A percentile compares a stretch with the other conserved stretches of the same genome.
These are phyloP conservation scores for Hylaeus anthracinus DNA, from an alignment of 1,140 invertebrate genomes.

Conservation along the genomic window DNA sequence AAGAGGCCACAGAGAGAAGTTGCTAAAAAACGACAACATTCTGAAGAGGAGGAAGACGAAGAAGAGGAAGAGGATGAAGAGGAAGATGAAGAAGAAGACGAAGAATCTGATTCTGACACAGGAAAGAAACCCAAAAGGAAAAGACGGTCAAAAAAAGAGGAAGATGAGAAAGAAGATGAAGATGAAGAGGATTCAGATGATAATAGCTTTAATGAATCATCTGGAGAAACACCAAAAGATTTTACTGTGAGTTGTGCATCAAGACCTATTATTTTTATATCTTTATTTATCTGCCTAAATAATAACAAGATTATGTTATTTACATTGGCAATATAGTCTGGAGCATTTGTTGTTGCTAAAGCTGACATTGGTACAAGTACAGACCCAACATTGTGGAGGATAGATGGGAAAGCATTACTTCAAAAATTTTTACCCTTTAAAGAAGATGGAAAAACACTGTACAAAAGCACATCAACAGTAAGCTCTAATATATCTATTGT, in stretches of 20 bases:
- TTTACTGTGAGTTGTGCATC: slow-evolving; percentile 72
- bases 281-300: neutral
- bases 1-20: slow-evolving; percentile 74
- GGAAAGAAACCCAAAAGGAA: slow-evolving; percentile 77
- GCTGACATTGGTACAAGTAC: slow-evolving; percentile 83
- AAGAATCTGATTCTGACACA: slow-evolving; percentile 75
- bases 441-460: slow-evolving; percentile 85
- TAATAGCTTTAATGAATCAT: slow-evolving; percentile 75
- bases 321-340: slow-evolving; percentile 81
- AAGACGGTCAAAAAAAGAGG: slow-evolving; percentile 76
- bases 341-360: slow-evolving; percentile 86
- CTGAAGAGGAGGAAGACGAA: slow-evolving; percentile 77
- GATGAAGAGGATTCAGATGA: slow-evolving; percentile 80
- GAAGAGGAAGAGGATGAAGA: slow-evolving; percentile 79
- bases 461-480: slow-evolving; percentile 90
- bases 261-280: neutral
- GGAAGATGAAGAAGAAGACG: slow-evolving; percentile 76
- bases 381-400: slow-evolving; percentile 88
- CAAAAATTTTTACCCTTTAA: slow-evolving; percentile 89
- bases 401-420: slow-evolving; percentile 89
- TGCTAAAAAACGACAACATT: slow-evolving; percentile 78
- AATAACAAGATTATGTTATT: neutral
- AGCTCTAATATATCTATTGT: slow-evolving; percentile 55
- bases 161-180: slow-evolving; percentile 79
- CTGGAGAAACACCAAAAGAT: slow-evolving; percentile 78